phyloP scores from a whole-genome alignment of 2,888 invertebrate genomes.

The Iphiclides podalirius region DNA sequence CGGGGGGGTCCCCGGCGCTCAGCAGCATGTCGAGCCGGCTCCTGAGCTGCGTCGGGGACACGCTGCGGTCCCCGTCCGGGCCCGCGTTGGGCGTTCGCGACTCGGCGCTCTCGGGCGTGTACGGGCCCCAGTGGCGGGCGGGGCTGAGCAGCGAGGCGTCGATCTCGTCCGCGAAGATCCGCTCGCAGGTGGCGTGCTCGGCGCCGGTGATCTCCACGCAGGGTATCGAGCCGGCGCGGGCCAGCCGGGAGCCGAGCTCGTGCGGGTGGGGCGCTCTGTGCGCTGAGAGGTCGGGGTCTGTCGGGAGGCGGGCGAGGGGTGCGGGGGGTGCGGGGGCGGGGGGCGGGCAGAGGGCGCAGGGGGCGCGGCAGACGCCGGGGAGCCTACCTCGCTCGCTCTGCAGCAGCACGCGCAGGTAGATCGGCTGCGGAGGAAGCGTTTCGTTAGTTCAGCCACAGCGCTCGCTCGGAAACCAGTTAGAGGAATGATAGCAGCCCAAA shows the following conservation, averaged over 20 bases:
- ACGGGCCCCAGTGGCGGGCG: constrained; percentile 81
- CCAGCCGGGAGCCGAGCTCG: constrained; percentile 38
- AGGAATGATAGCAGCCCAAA: too few relatives aligned
- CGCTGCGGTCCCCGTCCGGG: constrained; percentile 60
- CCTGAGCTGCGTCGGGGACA: constrained; percentile 83
- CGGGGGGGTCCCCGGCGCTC: constrained; percentile 46
- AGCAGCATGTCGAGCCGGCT: constrained; percentile 76
- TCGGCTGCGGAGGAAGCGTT: constrained; percentile 83
- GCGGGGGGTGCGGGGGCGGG: constrained; percentile 30
- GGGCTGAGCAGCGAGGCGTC: constrained; percentile 72
- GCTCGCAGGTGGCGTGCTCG: constrained; percentile 60
- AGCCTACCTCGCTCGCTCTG: constrained; percentile 88
- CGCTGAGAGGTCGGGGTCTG: constrained; percentile 52
- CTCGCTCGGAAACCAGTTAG: too few relatives aligned
- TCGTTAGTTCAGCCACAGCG: too few relatives aligned
- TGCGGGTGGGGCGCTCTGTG: constrained; percentile 29
- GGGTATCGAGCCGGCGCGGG: constrained; percentile 62
- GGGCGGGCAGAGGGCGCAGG: constrained; percentile 53
- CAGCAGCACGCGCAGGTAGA: constrained; percentile 86
- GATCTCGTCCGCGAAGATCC: constrained; percentile 76
- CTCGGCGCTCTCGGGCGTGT: constrained; percentile 91
- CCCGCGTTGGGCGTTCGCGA: constrained; percentile 85
- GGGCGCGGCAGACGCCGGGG: constrained; percentile 72
- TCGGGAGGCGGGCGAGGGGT: constrained; percentile 44
- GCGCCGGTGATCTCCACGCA: constrained; percentile 75